phyloP scores from a whole-genome alignment of 2,888 invertebrate species.

The Epinotia ramella region DNA sequence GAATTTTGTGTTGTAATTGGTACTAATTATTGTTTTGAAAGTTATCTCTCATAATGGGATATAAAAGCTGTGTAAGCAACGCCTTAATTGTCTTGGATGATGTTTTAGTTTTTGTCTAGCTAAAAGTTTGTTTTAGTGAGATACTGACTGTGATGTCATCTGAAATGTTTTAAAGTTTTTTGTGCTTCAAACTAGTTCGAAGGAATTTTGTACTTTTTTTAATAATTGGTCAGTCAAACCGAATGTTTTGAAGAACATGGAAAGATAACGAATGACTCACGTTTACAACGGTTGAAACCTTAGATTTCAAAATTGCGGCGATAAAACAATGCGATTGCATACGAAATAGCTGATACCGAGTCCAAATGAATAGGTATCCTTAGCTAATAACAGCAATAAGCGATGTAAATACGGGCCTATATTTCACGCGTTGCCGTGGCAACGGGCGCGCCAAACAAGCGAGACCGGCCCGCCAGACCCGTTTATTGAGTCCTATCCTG shows the following conservation, averaged over 20 bases:
- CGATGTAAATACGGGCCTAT: slow-evolving; percentile 74
- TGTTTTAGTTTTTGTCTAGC: slow-evolving; percentile 47
- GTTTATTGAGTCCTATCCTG: slow-evolving; percentile 42
- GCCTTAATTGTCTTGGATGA: slow-evolving; percentile 52
- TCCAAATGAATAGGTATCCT: slow-evolving; percentile 76
- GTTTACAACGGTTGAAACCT: background rate
- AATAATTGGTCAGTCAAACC: background rate
- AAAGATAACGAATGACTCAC: background rate
- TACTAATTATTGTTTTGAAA: slow-evolving; percentile 81
- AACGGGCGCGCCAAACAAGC: slow-evolving; percentile 77
- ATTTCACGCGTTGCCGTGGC: slow-evolving; percentile 77
- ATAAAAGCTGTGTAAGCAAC: slow-evolving; percentile 57
- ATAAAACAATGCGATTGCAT: slow-evolving; percentile 57
- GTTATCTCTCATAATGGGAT: slow-evolving; percentile 62
- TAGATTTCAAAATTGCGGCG: slow-evolving; percentile 42
- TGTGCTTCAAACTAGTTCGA: too few relatives aligned
- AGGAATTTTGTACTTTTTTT: too few relatives aligned
- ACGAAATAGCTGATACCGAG: slow-evolving; percentile 57
- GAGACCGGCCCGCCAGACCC: slow-evolving; percentile 32
- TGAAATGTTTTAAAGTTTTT: too few relatives aligned
- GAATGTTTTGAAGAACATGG: background rate
- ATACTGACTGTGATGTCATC: background rate
- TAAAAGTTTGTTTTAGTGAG: slow-evolving; percentile 28
- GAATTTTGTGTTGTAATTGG: slow-evolving; percentile 79
- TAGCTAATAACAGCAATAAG: slow-evolving; percentile 76